Conservation (phyloP, 2,888 invertebrate species). For the Ichneumoninae sp. region DNA sequence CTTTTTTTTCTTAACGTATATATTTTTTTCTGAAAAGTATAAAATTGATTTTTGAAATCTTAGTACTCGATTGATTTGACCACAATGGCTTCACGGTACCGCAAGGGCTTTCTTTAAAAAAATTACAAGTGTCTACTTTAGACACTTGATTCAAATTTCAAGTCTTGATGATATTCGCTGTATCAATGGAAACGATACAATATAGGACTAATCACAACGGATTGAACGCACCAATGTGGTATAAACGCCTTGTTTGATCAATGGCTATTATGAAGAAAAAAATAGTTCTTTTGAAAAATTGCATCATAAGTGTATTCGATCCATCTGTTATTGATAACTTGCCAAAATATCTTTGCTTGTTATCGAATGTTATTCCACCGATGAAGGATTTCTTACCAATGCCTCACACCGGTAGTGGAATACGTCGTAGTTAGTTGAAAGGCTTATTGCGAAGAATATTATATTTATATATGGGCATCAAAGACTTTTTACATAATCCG, state of each 20-base stretch:
- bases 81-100: not conserved
- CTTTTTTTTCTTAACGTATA: too few relatives aligned
- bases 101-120: not conserved
- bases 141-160: not conserved
- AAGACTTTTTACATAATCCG: not conserved
- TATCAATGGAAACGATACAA: not conserved
- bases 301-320: not conserved
- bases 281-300: not conserved
- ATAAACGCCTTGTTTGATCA: not conserved
- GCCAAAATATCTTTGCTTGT: not conserved
- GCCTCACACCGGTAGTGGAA: not conserved
- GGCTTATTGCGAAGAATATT: not conserved
- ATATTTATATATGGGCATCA: not conserved
- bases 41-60: too few relatives aligned
- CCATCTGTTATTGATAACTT: not conserved
- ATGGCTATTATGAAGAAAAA: not conserved
- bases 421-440: not conserved
- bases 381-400: not conserved
- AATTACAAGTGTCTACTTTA: not conserved
- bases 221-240: not conserved
- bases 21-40: too few relatives aligned
- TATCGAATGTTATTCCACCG: not conserved
- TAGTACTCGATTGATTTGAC: not conserved
- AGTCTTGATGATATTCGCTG: not conserved
- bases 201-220: not conserved